These are phyloP conservation scores for Parnassius mnemosyne DNA, from an alignment of 2,888 invertebrate species.

Conservation along the genomic window DNA sequence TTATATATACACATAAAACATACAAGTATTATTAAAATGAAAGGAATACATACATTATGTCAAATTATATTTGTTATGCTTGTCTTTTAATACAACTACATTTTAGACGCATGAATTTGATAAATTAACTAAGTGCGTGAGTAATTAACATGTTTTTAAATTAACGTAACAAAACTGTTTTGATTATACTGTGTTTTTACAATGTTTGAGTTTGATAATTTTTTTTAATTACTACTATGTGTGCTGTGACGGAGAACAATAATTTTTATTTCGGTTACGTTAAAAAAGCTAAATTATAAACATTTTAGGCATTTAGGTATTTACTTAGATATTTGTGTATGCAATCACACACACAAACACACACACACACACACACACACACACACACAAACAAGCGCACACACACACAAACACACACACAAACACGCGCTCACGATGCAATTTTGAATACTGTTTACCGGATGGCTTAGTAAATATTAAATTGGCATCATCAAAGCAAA, in stretches of 20 bases:
- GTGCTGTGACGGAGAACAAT: neutral
- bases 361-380: no score
- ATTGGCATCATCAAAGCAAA: slow-evolving; percentile 37
- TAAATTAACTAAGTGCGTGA: slow-evolving; percentile 1
- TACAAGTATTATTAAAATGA: no score
- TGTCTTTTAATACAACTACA: neutral
- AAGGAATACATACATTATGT: no score
- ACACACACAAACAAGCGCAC: no score
- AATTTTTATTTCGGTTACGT: no score
- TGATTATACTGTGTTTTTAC: neutral
- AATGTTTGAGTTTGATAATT: neutral
- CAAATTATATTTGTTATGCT: slow-evolving; percentile 1
- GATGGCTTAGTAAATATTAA: slow-evolving; percentile 36
- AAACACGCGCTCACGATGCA: neutral
- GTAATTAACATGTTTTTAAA: neutral
- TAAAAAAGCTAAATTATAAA: no score
- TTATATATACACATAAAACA: no score
- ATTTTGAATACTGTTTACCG: slow-evolving; percentile 27
- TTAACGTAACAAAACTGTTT: neutral
- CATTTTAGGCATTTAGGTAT: no score
- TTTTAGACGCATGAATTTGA: slow-evolving; percentile 3
- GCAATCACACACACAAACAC: no score
- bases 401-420: no score
- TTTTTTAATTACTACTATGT: neutral
- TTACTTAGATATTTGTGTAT: no score